Evolutionary conservation across 1,140 invertebrate genomes (phyloP).

Genomic region (Idris sp.): DNA sequence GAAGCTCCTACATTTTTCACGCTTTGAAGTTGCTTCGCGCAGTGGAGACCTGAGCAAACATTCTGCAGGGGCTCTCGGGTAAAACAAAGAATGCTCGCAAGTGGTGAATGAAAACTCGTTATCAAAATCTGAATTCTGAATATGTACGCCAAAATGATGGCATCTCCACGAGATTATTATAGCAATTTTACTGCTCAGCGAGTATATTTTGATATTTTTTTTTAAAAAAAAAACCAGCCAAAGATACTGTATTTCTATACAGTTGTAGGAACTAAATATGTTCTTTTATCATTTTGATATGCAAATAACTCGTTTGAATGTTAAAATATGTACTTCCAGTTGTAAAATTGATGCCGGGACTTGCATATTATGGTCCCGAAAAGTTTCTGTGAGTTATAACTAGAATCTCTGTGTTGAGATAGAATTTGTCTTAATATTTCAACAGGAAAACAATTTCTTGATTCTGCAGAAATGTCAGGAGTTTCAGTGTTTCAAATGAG

Average conservation of each 20-base stretch:
- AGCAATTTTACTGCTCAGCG: neutral
- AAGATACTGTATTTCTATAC: too few species aligned
- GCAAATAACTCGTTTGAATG: slow-evolving; percentile 4
- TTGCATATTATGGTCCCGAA: slow-evolving; percentile 3
- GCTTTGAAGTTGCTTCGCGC: slow-evolving; percentile 52
- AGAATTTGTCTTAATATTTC: slow-evolving; percentile 23
- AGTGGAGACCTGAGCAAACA: slow-evolving; percentile 59
- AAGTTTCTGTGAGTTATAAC: slow-evolving; percentile 16
- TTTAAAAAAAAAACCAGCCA: too few species aligned
- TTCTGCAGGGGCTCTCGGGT: slow-evolving; percentile 43
- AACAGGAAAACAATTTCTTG: slow-evolving; percentile 23
- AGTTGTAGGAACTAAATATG: too few species aligned
- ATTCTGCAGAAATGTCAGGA: neutral
- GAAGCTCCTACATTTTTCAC: slow-evolving; percentile 63
- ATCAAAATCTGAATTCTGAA: slow-evolving; percentile 62
- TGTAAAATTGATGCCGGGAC: slow-evolving; percentile 19
- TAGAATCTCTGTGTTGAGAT: neutral
- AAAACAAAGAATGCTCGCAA: slow-evolving; percentile 64
- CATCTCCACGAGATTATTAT: slow-evolving; percentile 35
- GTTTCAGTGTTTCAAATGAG: slow-evolving; percentile 3
- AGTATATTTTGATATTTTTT: too few species aligned
- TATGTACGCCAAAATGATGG: slow-evolving; percentile 29
- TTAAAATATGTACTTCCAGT: neutral
- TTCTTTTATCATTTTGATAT: too few species aligned
- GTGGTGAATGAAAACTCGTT: slow-evolving; percentile 70